Evolutionary conservation across 2,888 invertebrate species (phyloP), one percentile per base, ranked within the genome.

Genomic region (Eulithis testata): DNA sequence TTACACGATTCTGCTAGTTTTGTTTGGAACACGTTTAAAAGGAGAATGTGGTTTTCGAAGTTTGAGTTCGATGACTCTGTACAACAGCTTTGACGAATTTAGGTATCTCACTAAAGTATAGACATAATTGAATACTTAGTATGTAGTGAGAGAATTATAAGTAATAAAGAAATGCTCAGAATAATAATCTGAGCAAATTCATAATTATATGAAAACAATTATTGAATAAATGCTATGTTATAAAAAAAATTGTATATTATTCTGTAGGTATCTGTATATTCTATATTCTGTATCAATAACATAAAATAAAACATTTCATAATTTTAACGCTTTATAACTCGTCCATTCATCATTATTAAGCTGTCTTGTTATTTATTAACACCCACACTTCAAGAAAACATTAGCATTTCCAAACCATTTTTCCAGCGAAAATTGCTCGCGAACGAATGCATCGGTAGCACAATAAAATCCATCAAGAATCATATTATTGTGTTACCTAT

Each of bases 401-500:
- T 69, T 68, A 73, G 69, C 73, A 69, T 68, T 73, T 68, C 65
- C 68, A 68, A 68, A 66, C 66, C 66, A 75, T 76, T 77, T 77
- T 75, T 74, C 66, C 73, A 75, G 72, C 71, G 71, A 82, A 87
- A 88, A 86, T 85, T 83, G 81, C 80, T 84, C 84, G 76, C 86
- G 84, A 83, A 85, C 82, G 89, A 89, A 90, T 90, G 91, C 91
- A 92, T 89, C 86, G 85, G 84, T 85, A 84, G 86, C 82, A 88
- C 89, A 89, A 91, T 91, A 89, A 92, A 92, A 92, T 91, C 92
- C 91, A 93, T 92, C 93, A 91, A 85, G 91, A 88, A 91, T 90
- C 90, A 90, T 91, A 92, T 91, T 91, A 92, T 91, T 93, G 89
- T 88, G 91, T 92, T 93, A 91, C 91, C 91, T 92, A 92, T 91